Conservation (phyloP, 2,113 vertebrate species). For the Ibidorhyncha struthersii region DNA sequence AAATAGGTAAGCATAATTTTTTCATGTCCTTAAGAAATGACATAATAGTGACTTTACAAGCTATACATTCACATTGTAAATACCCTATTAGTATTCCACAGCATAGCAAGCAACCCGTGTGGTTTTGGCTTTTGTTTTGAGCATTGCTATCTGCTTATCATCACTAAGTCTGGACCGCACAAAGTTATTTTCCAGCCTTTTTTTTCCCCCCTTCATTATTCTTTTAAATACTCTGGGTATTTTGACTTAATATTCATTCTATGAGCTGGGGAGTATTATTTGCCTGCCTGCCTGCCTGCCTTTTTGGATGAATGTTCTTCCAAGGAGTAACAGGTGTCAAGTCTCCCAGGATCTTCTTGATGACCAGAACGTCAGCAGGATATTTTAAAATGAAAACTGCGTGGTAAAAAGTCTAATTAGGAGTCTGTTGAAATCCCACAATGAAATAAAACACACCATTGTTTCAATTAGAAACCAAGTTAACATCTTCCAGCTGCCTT, state of each 20-base stretch:
- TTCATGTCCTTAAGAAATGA: background rate
- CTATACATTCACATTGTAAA: background rate
- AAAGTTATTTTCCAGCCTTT: conserved; percentile 25
- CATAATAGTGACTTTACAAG: background rate
- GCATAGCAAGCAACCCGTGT: background rate
- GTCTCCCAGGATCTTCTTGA: conserved; percentile 5
- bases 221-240: background rate
- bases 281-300: background rate
- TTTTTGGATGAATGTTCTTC: background rate
- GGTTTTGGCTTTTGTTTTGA: background rate
- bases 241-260: conserved; percentile 8
- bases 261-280: background rate
- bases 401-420: conserved; percentile 55
- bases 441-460: conserved; percentile 45
- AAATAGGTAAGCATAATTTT: background rate
- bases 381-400: conserved; percentile 35
- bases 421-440: conserved; percentile 36
- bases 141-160: background rate
- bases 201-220: background rate
- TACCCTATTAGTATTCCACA: background rate
- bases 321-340: conserved; percentile 30
- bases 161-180: background rate
- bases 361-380: conserved; percentile 34
- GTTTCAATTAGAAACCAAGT: conserved; percentile 53
- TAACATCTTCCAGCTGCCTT: conserved; percentile 60